A percentile compares a stretch with the other conserved stretches of the same genome.
These are phyloP conservation scores for Gortyna flavago DNA, from an alignment of 2,888 invertebrate genomes.

Conservation along the genomic window DNA sequence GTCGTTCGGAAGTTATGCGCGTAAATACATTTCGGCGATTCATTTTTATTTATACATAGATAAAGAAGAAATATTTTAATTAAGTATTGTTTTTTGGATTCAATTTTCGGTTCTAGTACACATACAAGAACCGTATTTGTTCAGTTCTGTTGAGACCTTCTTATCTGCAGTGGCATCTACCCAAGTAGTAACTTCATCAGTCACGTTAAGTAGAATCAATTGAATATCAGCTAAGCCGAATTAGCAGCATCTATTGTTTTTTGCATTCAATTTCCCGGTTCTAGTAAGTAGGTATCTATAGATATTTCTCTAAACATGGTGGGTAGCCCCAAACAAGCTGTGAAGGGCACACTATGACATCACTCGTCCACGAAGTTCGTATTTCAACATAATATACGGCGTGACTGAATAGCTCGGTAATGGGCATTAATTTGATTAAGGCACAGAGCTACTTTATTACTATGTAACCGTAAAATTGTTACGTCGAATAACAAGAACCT, in stretches of 20 bases:
- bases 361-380: constrained; percentile 45
- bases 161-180: constrained; percentile 20
- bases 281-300: not conserved
- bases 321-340: constrained; percentile 33
- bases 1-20: too few species aligned
- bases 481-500: constrained; percentile 8
- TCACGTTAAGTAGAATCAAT: constrained; percentile 58
- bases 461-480: constrained; percentile 19
- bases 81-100: not conserved
- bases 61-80: constrained; percentile 8
- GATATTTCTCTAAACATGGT: constrained; percentile 10
- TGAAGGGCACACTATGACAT: constrained; percentile 63
- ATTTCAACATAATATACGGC: constrained; percentile 34
- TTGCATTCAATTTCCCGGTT: not conserved
- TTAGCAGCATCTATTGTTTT: constrained; percentile 68
- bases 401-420: constrained; percentile 50
- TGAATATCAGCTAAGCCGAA: constrained; percentile 69
- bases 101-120: not conserved
- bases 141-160: not conserved
- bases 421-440: constrained; percentile 58
- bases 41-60: too few species aligned
- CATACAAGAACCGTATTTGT: not conserved
- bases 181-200: constrained; percentile 52
- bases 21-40: too few species aligned
- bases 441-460: constrained; percentile 33